phyloP scores from a whole-genome alignment of 2,797 vertebrate species.

The Neosilurus mollespiculum region DNA sequence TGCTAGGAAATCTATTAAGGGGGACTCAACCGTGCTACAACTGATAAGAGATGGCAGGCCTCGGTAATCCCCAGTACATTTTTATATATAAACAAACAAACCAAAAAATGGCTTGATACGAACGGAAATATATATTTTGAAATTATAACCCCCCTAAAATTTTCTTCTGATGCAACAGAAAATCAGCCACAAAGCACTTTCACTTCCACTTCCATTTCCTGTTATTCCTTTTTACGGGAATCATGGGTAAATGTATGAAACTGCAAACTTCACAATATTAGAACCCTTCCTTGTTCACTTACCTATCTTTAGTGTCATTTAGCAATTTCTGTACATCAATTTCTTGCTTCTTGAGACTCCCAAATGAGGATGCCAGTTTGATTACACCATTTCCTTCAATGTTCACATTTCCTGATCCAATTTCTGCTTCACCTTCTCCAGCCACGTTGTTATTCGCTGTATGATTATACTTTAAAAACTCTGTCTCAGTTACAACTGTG shows the following conservation, averaged over 20 bases:
- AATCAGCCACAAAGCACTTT: no score
- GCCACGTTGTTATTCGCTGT: conserved; percentile 72
- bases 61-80: background rate
- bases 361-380: conserved; percentile 85
- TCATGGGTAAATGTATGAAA: background rate
- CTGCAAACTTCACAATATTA: background rate
- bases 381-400: conserved; percentile 69
- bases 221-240: background rate
- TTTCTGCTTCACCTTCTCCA: conserved; percentile 66
- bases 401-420: conserved; percentile 69
- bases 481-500: conserved; percentile 79
- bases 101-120: background rate
- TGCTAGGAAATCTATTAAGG: background rate
- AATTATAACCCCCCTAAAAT: background rate
- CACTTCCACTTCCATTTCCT: conserved; percentile 37
- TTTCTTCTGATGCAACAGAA: background rate
- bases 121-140: background rate
- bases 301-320: conserved; percentile 77
- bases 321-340: conserved; percentile 84
- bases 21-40: background rate
- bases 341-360: conserved; percentile 87
- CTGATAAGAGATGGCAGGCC: background rate
- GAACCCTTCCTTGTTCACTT: background rate
- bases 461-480: conserved; percentile 85
- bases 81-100: no score